These are phyloP conservation scores for Xestia rhomboidea DNA, from an alignment of 2,888 invertebrate species.

Conservation along the genomic window DNA sequence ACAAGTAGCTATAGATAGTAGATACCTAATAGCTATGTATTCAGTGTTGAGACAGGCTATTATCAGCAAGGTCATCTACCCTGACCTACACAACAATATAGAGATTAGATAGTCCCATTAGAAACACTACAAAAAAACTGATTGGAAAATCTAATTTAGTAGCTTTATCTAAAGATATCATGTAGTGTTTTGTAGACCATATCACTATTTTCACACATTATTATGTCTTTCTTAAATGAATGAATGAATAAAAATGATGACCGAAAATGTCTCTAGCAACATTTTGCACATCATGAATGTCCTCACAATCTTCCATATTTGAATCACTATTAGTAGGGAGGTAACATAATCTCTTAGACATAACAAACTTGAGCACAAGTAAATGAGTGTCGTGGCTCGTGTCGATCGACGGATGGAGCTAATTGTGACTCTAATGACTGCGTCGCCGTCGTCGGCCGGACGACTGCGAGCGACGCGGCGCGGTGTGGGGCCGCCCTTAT, in stretches of 20 bases:
- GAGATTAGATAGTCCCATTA: not conserved
- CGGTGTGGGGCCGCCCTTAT: slow-evolving; percentile 36
- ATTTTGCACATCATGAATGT: no score
- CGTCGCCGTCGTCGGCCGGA: slow-evolving; percentile 12
- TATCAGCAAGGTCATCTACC: no score
- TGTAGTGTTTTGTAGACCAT: no score
- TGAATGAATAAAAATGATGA: not conserved
- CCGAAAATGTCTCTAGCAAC: not conserved
- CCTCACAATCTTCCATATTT: not conserved
- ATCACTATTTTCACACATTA: not conserved
- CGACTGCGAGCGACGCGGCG: slow-evolving; percentile 13
- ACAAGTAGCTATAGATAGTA: not conserved
- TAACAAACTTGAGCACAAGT: slow-evolving; percentile 46
- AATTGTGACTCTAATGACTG: slow-evolving; percentile 67
- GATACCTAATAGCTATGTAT: not conserved
- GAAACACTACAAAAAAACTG: not conserved
- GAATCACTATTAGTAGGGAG: not conserved
- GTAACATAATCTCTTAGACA: slow-evolving; percentile 29
- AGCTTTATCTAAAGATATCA: not conserved
- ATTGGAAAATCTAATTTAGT: not conserved
- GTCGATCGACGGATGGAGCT: slow-evolving; percentile 73
- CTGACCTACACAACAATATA: not conserved
- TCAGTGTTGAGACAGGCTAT: not conserved
- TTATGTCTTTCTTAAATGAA: not conserved
- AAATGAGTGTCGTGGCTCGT: slow-evolving; percentile 73